A percentile compares a stretch with the other conserved stretches of the same genome.
phyloP scores from a whole-genome alignment of 2,888 invertebrate genomes.

The Pristionchus arcanus region DNA sequence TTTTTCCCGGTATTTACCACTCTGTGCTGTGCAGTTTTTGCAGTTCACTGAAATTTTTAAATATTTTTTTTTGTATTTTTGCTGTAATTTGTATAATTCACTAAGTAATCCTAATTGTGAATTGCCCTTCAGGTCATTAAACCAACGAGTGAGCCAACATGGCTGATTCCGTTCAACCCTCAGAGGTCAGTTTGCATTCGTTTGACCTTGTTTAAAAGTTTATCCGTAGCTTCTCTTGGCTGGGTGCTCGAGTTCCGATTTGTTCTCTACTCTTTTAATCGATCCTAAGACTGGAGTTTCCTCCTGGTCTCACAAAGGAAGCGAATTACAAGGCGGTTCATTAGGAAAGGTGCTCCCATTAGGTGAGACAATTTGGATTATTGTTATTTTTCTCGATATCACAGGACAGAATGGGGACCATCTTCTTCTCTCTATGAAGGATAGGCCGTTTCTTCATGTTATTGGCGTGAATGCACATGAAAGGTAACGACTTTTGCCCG shows the following conservation, averaged over 20 bases:
- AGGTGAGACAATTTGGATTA: conserved; percentile 60
- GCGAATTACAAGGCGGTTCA: conserved; percentile 70
- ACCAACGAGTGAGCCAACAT: not conserved
- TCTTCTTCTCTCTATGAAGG: conserved; percentile 65
- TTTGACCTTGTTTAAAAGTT: too few species aligned
- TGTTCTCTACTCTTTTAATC: conserved; percentile 69
- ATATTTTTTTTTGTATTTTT: too few species aligned
- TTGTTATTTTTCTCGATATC: not conserved
- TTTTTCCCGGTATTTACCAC: too few species aligned
- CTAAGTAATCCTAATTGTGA: not conserved
- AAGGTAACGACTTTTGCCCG: not conserved
- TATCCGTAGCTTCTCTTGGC: conserved; percentile 61
- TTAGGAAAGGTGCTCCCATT: conserved; percentile 66
- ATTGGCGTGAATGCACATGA: conserved; percentile 58
- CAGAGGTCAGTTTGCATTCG: not conserved
- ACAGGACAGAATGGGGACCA: conserved; percentile 66
- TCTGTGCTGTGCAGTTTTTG: too few species aligned
- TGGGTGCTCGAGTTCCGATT: conserved; percentile 65
- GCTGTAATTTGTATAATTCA: not conserved
- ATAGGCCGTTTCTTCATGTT: conserved; percentile 68
- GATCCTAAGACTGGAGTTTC: conserved; percentile 72
- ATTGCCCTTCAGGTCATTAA: not conserved
- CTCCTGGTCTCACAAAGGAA: conserved; percentile 73
- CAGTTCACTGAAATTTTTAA: too few species aligned
- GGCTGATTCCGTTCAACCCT: conserved; percentile 10